These are phyloP conservation scores for Myxocyprinus asiaticus DNA, from an alignment of 2,113 vertebrate species.

Conservation along the genomic window DNA sequence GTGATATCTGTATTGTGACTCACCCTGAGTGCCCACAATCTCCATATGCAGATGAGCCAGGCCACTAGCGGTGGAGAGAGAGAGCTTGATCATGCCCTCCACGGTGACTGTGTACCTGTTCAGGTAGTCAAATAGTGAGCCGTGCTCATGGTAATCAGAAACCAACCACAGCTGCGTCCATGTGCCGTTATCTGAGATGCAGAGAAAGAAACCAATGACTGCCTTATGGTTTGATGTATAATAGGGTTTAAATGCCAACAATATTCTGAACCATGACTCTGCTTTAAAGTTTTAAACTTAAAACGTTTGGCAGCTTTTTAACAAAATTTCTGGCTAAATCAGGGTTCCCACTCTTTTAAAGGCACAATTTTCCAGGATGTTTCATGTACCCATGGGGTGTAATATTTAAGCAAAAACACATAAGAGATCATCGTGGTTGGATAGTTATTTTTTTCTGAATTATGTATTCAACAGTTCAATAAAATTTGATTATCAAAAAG, in stretches of 20 bases:
- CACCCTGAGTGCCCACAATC: constrained; percentile 89
- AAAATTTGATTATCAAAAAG: too few relatives aligned
- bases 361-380: too few relatives aligned
- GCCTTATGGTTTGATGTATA: background rate
- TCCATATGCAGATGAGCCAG: constrained; percentile 90
- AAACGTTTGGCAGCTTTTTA: too few relatives aligned
- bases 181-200: constrained; percentile 81
- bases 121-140: constrained; percentile 87
- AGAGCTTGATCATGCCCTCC: constrained; percentile 88
- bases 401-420: too few relatives aligned
- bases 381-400: too few relatives aligned
- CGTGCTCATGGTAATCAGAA: constrained; percentile 89
- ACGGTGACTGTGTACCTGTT: constrained; percentile 88
- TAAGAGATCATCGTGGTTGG: too few relatives aligned
- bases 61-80: constrained; percentile 84
- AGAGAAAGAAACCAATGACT: background rate
- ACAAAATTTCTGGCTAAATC: too few relatives aligned
- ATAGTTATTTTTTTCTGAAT: too few relatives aligned
- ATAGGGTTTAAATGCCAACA: background rate
- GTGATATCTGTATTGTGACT: background rate
- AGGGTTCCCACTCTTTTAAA: too few relatives aligned
- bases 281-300: too few relatives aligned
- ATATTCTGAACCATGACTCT: background rate
- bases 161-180: constrained; percentile 90
- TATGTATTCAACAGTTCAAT: too few relatives aligned